These are phyloP conservation scores for Manis pentadactyla DNA, from an alignment of 2,797 vertebrate genomes.

Conservation along the genomic window DNA sequence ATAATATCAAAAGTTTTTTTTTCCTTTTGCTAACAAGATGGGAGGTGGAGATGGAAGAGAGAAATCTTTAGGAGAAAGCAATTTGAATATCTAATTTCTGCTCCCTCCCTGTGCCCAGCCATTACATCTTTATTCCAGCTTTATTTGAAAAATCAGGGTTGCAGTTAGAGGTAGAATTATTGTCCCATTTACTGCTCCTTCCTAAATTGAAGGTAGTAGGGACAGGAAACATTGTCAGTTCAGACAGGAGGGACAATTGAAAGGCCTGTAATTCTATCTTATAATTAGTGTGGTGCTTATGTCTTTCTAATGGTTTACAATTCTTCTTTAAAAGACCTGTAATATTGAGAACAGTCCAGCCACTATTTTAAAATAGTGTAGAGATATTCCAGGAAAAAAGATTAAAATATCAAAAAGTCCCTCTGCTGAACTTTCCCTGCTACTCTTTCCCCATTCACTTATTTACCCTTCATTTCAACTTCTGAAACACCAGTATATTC, in stretches of 20 bases:
- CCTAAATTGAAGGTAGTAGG: not conserved
- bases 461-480: not conserved
- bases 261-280: not conserved
- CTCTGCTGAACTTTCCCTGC: not conserved
- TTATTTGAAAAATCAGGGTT: conserved; percentile 48
- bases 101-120: not conserved
- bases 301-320: not conserved
- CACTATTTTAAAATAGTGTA: not conserved
- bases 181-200: not conserved
- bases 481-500: not conserved
- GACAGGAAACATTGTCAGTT: not conserved
- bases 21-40: not conserved
- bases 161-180: not conserved
- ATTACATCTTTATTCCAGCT: conserved; percentile 15
- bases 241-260: not conserved
- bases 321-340: not conserved
- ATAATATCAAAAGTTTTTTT: not conserved
- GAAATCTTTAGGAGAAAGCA: conserved; percentile 5
- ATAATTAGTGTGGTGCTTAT: not conserved
- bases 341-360: conserved; percentile 9
- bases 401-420: not conserved
- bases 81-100: not conserved
- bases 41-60: not conserved
- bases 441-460: not conserved
- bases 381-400: not conserved